Percentiles rank a stretch among this genome's conserved stretches.
Conservation (phyloP, 2,797 vertebrate species). For the Sitta carolinensis region DNA sequence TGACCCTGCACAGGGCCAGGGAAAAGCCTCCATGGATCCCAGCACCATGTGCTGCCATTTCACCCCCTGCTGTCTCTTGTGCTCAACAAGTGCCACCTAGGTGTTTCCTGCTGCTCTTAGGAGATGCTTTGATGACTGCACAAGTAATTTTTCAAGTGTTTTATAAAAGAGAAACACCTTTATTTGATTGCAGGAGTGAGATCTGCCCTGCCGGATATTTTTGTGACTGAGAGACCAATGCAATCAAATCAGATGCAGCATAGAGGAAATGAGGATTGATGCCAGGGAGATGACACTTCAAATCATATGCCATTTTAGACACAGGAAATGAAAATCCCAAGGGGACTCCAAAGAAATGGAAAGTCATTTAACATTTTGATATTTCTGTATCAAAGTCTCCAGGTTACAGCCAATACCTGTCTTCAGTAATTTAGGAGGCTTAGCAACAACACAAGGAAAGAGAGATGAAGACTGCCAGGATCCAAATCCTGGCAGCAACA, state of each 20-base stretch:
- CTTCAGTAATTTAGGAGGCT: not conserved
- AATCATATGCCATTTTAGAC: not conserved
- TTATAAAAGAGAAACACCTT: not conserved
- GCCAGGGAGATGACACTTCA: not conserved
- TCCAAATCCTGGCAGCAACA: not conserved
- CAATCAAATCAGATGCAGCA: not conserved
- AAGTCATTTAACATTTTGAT: not conserved
- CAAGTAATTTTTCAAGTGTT: not conserved
- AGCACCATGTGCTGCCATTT: not conserved
- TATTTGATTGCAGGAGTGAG: constrained; percentile 23
- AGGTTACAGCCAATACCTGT: not conserved
- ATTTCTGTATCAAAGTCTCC: constrained; percentile 7
- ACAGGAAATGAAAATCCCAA: not conserved
- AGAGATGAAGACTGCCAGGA: not conserved
- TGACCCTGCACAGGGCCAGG: rapidly evolving
- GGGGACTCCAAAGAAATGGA: not conserved
- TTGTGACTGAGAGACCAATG: not conserved
- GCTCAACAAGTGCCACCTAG: rapidly evolving
- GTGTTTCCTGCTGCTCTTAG: not conserved
- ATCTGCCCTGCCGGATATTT: not conserved
- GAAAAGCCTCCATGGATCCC: not conserved
- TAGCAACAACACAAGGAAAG: not conserved
- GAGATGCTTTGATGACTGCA: not conserved
- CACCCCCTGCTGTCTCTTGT: not conserved
- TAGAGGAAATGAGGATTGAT: constrained; percentile 16